Percentiles rank a stretch among this genome's conserved stretches.
Evolutionary conservation across 2,113 vertebrate genomes (phyloP).

Genomic region (Rhinogobius similis): DNA sequence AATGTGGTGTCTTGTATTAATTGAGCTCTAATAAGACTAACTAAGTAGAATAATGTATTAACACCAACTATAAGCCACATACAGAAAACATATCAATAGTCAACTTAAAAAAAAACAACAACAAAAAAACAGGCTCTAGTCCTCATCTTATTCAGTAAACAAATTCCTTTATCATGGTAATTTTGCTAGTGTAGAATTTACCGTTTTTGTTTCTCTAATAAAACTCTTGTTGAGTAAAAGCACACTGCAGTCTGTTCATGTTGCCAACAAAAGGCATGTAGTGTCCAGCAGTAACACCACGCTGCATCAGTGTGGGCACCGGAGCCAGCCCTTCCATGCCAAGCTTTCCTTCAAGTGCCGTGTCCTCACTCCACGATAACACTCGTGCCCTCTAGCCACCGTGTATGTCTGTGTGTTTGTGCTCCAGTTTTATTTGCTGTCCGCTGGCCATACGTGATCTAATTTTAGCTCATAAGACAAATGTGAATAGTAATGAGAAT

Average conservation of each 20-base stretch:
- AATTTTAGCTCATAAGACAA: constrained; percentile 21
- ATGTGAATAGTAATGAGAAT: constrained; percentile 38
- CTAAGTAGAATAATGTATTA: too few relatives aligned
- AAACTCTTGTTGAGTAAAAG: neutral
- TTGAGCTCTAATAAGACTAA: too few relatives aligned
- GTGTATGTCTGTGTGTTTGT: constrained; percentile 1
- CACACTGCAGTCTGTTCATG: neutral
- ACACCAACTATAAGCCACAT: too few relatives aligned
- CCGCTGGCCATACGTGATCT: constrained; percentile 45
- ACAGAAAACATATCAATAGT: too few relatives aligned
- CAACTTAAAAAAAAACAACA: too few relatives aligned
- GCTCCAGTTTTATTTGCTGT: constrained; percentile 5
- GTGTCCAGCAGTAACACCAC: neutral
- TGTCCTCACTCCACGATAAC: constrained; percentile 34
- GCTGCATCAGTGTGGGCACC: neutral
- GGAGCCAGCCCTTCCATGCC: neutral
- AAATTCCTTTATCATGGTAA: neutral
- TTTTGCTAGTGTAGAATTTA: neutral
- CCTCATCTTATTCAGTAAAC: too few relatives aligned
- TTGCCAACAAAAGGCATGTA: neutral
- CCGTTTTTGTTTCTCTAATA: neutral
- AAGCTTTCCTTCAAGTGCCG: constrained; percentile 9
- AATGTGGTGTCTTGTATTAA: too few relatives aligned
- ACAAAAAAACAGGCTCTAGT: too few relatives aligned
- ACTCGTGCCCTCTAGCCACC: neutral